Conservation (phyloP, 2,888 invertebrate genomes). For the Pristionchus japonicus region DNA sequence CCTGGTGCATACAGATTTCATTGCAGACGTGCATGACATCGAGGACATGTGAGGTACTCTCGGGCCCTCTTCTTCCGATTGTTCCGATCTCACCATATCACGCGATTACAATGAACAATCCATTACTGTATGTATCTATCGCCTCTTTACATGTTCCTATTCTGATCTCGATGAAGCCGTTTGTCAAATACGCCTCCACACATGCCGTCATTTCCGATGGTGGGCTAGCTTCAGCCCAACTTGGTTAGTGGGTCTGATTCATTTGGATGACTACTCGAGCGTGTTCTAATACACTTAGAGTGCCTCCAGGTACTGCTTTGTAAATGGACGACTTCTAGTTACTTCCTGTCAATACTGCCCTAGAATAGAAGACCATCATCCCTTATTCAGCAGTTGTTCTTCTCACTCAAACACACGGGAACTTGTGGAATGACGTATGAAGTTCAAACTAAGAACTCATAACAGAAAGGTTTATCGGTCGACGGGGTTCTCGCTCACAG, state of each 20-base stretch:
- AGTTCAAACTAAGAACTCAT: background rate
- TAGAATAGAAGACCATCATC: background rate
- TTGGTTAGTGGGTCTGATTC: background rate
- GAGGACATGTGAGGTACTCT: slow-evolving; percentile 24
- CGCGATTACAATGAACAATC: background rate
- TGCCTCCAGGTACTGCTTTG: background rate
- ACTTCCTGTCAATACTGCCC: slow-evolving; percentile 1
- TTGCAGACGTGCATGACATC: slow-evolving; percentile 43
- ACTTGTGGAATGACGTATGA: background rate
- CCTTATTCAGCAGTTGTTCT: background rate
- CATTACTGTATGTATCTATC: background rate
- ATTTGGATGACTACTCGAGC: background rate
- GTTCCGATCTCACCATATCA: background rate
- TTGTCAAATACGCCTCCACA: background rate
- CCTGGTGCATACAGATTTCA: no score
- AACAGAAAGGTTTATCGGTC: background rate
- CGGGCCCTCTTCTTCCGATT: background rate
- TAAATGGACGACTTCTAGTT: background rate
- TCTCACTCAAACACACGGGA: background rate
- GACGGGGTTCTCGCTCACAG: background rate
- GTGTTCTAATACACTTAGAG: background rate
- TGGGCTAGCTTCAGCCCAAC: background rate
- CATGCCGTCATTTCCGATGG: background rate
- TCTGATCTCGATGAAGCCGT: slow-evolving; percentile 20
- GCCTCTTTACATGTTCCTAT: background rate